Evolutionary conservation across 2,888 invertebrate genomes (phyloP).

Genomic region (Rhagium mordax): DNA sequence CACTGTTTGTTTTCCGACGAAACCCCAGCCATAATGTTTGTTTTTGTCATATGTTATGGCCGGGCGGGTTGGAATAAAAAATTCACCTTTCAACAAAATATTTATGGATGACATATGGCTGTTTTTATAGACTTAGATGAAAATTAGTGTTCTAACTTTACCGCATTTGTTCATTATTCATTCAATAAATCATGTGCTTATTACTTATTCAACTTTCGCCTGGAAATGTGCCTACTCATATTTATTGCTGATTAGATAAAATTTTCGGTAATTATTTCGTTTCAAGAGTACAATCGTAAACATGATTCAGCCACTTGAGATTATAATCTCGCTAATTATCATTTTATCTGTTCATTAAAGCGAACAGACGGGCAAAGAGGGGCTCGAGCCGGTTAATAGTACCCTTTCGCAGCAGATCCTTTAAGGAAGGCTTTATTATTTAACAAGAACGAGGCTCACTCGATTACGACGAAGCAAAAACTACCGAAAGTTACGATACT

Average conservation of each 20-base stretch:
- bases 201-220: not conserved
- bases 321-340: constrained; percentile 41
- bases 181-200: not conserved
- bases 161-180: not conserved
- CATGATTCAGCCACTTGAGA: constrained; percentile 40
- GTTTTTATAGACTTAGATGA: not conserved
- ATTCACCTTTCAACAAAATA: constrained; percentile 10
- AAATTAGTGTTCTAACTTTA: not conserved
- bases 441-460: constrained; percentile 5
- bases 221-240: constrained; percentile 11
- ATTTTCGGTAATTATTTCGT: constrained; percentile 37
- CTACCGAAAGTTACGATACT: constrained; percentile 17
- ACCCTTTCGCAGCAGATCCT: constrained; percentile 22
- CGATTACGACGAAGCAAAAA: constrained; percentile 21
- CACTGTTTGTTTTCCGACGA: constrained; percentile 1
- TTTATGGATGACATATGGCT: constrained; percentile 9
- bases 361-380: constrained; percentile 21
- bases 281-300: constrained; percentile 35
- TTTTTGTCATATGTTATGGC: constrained; percentile 1
- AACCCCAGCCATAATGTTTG: not conserved
- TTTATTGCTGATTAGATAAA: constrained; percentile 36
- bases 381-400: constrained; percentile 11
- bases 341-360: constrained; percentile 43
- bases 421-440: constrained; percentile 10
- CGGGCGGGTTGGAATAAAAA: not conserved